Evolutionary conservation across 2,113 vertebrate genomes (phyloP), one percentile per base, ranked within the genome.

Genomic region (Lucifuga dentata): DNA sequence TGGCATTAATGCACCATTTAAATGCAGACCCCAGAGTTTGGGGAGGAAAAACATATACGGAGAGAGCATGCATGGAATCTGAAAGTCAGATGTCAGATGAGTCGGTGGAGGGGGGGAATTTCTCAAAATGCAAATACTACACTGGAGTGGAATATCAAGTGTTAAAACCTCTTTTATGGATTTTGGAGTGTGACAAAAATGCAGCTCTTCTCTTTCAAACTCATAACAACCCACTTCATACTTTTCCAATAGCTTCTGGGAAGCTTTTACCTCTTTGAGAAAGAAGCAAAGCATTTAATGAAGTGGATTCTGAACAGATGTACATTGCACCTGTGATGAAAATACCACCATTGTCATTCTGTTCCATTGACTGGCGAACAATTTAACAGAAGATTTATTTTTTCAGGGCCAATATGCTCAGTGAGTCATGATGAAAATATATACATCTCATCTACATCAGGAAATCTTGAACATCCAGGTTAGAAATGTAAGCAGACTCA

Each of bases 1-100:
- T 95, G 94, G 93, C 91, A 95, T 95, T 95, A 94, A 87, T 91
- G 84, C 94, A 88, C 77, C 78, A 90, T 94, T 93, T 89, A 76
- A 95, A 94, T 95, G 90, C 90, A 93, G 89, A 91, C 76, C 86
- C 86, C 15, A 56, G 51, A 90, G 92, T 93, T 61, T 62, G 26
- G 26, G 41, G 19, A 52, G 71, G 86, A 87, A 81, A 87, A 90
- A 92, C 92, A 93, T 91, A 91, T 85, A 92, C 70, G 74, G 89
- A 91, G 92, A 86, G 86, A 91, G 85, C 92, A 91, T 83, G 90
- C 90, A 74, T 80, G 61, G 91, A 95, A 93, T 93, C 88, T 95
- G 93, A 94, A 95, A 94, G 88, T 92, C 86, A 91, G 93, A 93
- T 92, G 90, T 91, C 92, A 92, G 90, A 55, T 80, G 92, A 92